Percentiles rank a stretch among this genome's conserved stretches.
These are phyloP conservation scores for Nematolebias whitei DNA, from an alignment of 2,113 vertebrate genomes.

Conservation along the genomic window DNA sequence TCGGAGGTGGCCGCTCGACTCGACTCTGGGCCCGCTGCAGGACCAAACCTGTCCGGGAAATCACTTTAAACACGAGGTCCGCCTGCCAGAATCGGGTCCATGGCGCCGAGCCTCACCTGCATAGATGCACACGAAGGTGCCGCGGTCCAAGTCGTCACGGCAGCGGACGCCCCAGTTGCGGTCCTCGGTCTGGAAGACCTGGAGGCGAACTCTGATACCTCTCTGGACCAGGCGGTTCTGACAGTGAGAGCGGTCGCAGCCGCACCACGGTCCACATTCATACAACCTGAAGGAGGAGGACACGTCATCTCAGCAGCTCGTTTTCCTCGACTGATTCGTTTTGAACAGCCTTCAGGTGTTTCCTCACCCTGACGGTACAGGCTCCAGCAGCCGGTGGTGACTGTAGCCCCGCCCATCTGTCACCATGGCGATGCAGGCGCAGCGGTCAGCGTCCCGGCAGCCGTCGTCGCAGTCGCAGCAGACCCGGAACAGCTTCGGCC, in stretches of 20 bases:
- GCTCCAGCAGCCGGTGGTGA: slow-evolving; percentile 82
- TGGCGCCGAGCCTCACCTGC: slow-evolving; percentile 79
- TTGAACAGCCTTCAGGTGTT: too few relatives aligned
- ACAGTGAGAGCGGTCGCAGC: slow-evolving; percentile 85
- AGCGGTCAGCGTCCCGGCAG: slow-evolving; percentile 81
- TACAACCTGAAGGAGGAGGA: slow-evolving; percentile 80
- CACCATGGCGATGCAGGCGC: slow-evolving; percentile 85
- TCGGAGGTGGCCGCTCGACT: slow-evolving; percentile 13
- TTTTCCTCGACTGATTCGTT: too few relatives aligned
- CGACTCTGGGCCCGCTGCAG: slow-evolving; percentile 44
- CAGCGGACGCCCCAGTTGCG: slow-evolving; percentile 93
- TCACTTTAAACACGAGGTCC: neutral
- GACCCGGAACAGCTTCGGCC: slow-evolving; percentile 73
- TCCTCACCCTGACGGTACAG: slow-evolving; percentile 80
- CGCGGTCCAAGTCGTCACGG: slow-evolving; percentile 90
- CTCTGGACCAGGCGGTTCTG: slow-evolving; percentile 93
- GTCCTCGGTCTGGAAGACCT: slow-evolving; percentile 86
- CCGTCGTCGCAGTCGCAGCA: slow-evolving; percentile 91
- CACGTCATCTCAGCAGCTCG: neutral
- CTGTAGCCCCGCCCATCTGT: slow-evolving; percentile 76
- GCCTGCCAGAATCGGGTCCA: neutral
- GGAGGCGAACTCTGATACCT: slow-evolving; percentile 88
- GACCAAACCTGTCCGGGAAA: slow-evolving; percentile 65
- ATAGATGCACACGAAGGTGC: slow-evolving; percentile 93
- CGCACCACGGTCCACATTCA: slow-evolving; percentile 90